Conservation (phyloP, 35 echinoderm and acorn worm species). For the Eucidaris tribuloides region DNA sequence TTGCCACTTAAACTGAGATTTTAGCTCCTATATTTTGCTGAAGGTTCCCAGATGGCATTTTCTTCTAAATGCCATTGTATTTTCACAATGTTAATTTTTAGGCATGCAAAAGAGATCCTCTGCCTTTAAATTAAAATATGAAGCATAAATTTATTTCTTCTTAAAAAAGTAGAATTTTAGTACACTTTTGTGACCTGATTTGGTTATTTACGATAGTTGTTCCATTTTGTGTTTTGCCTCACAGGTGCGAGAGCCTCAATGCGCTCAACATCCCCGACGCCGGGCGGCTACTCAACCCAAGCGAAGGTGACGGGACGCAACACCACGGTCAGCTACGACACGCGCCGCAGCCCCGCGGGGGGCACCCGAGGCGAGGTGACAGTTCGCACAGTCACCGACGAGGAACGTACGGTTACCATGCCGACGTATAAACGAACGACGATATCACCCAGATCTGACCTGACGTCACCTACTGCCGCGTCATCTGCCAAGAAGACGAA, state of each 20-base stretch:
- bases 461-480: constrained; percentile 40
- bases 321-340: constrained; percentile 58
- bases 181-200: too few species aligned
- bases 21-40: too few species aligned
- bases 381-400: constrained; percentile 71
- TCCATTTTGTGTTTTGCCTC: background rate
- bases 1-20: too few species aligned
- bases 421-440: constrained; percentile 48
- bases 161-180: too few species aligned
- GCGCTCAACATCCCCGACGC: constrained; percentile 9
- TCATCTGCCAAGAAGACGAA: constrained; percentile 12
- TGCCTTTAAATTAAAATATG: too few species aligned
- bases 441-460: background rate
- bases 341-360: constrained; percentile 21
- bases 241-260: constrained; percentile 17
- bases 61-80: too few species aligned
- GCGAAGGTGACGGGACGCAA: constrained; percentile 30
- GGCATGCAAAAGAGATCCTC: too few species aligned
- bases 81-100: too few species aligned
- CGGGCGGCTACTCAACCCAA: constrained; percentile 47
- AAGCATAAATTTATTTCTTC: too few species aligned
- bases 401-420: constrained; percentile 77
- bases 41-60: too few species aligned
- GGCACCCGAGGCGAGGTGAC: constrained; percentile 75
- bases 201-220: too few species aligned